These are phyloP conservation scores for Liodrosophila aerea DNA, from an alignment of 2,888 invertebrate species.

Conservation along the genomic window DNA sequence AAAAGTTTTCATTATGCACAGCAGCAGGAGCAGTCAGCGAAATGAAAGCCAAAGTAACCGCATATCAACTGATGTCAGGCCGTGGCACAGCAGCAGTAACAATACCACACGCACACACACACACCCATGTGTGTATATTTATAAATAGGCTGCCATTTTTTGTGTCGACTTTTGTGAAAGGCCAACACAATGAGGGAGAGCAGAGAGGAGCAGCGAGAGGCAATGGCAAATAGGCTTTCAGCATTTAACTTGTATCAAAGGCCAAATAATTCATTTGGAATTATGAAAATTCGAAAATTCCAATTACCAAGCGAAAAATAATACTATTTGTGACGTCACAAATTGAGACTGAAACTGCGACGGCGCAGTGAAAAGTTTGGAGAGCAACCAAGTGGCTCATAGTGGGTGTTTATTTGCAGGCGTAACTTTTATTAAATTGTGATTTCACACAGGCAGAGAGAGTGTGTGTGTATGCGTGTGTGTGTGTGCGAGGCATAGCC, in stretches of 20 bases:
- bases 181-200: constrained; percentile 53
- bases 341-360: too few relatives aligned
- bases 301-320: not conserved
- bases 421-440: constrained; percentile 76
- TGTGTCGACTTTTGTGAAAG: constrained; percentile 62
- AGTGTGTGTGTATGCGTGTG: too few relatives aligned
- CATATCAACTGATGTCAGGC: constrained; percentile 69
- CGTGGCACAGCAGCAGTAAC: constrained; percentile 38
- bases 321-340: constrained; percentile 7
- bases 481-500: constrained; percentile 37
- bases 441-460: constrained; percentile 68
- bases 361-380: constrained; percentile 19
- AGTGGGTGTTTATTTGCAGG: constrained; percentile 70
- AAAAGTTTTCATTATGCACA: constrained; percentile 74
- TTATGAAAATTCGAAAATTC: not conserved
- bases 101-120: constrained; percentile 16
- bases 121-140: constrained; percentile 34
- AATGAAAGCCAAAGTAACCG: constrained; percentile 52
- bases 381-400: constrained; percentile 17
- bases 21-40: constrained; percentile 23
- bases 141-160: constrained; percentile 72
- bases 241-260: constrained; percentile 46
- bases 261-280: constrained; percentile 6
- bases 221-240: constrained; percentile 51
- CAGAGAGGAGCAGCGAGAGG: constrained; percentile 1